Evolutionary conservation across 2,888 invertebrate genomes (phyloP).

Genomic region (Eilema sororculum): DNA sequence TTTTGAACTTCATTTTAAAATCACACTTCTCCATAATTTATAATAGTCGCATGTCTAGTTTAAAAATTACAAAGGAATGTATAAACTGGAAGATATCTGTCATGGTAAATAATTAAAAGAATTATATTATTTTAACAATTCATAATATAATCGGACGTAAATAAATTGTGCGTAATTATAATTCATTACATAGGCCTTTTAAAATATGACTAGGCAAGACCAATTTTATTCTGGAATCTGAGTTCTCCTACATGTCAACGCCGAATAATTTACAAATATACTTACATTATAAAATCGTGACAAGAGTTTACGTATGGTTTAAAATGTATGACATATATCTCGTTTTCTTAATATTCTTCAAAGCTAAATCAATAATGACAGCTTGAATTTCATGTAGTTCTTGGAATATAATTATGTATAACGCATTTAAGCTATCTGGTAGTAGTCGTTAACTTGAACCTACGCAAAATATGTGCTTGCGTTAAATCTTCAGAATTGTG

Average conservation of each 20-base stretch:
- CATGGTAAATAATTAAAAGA: constrained; percentile 53
- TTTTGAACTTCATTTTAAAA: constrained; percentile 81
- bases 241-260: constrained; percentile 38
- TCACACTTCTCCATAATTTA: constrained; percentile 72
- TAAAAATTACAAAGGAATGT: constrained; percentile 79
- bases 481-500: constrained; percentile 28
- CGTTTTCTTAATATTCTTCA: constrained; percentile 3
- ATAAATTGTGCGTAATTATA: constrained; percentile 78
- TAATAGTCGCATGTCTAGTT: constrained; percentile 62
- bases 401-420: background rate
- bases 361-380: constrained; percentile 1
- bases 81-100: constrained; percentile 75
- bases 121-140: constrained; percentile 41
- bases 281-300: constrained; percentile 33
- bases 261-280: constrained; percentile 40
- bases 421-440: background rate
- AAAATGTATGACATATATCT: background rate
- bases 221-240: constrained; percentile 54
- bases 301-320: constrained; percentile 15
- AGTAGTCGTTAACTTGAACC: background rate
- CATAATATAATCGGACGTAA: constrained; percentile 55
- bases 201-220: constrained; percentile 83
- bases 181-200: constrained; percentile 74
- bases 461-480: background rate
- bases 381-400: background rate